These are phyloP conservation scores for Pollenia amentaria DNA, from an alignment of 2,888 invertebrate species.

Conservation along the genomic window DNA sequence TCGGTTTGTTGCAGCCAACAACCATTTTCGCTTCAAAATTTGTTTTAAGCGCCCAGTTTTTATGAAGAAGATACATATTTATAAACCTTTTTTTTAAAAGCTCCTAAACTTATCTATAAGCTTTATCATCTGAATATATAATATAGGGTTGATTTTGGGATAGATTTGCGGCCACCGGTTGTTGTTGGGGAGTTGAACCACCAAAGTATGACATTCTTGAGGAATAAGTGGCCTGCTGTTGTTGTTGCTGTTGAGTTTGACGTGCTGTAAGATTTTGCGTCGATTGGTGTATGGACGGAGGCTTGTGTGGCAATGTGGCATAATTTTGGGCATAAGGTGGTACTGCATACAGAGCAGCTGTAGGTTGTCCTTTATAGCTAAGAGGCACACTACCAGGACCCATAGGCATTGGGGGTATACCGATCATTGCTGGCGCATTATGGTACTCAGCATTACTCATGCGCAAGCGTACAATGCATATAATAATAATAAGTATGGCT, in stretches of 20 bases:
- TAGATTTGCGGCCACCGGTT: constrained; percentile 77
- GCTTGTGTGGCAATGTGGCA: constrained; percentile 89
- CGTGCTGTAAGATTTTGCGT: constrained; percentile 82
- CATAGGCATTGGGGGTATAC: constrained; percentile 85
- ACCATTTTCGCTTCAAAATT: constrained; percentile 36
- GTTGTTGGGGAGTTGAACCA: constrained; percentile 81
- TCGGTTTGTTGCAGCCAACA: constrained; percentile 59
- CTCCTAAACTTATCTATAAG: constrained; percentile 82
- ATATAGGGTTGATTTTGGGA: constrained; percentile 83
- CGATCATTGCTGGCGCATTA: constrained; percentile 88
- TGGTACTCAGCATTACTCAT: constrained; percentile 89
- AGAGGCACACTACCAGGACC: constrained; percentile 87
- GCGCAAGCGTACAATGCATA: constrained; percentile 92
- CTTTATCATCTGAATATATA: constrained; percentile 85
- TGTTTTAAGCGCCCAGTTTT: constrained; percentile 43
- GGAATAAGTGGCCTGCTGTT: constrained; percentile 86
- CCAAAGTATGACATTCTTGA: constrained; percentile 87
- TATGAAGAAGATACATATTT: not conserved
- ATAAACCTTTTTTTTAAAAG: constrained; percentile 17
- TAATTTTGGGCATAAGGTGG: constrained; percentile 86
- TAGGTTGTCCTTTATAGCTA: constrained; percentile 85
- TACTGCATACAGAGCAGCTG: constrained; percentile 86
- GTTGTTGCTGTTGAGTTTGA: constrained; percentile 72
- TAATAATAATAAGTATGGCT: constrained; percentile 93
- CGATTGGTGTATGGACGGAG: constrained; percentile 84